Percentiles rank a stretch among this genome's conserved stretches.
These are phyloP conservation scores for Acleris holmiana DNA, from an alignment of 2,888 invertebrate genomes.

Conservation along the genomic window DNA sequence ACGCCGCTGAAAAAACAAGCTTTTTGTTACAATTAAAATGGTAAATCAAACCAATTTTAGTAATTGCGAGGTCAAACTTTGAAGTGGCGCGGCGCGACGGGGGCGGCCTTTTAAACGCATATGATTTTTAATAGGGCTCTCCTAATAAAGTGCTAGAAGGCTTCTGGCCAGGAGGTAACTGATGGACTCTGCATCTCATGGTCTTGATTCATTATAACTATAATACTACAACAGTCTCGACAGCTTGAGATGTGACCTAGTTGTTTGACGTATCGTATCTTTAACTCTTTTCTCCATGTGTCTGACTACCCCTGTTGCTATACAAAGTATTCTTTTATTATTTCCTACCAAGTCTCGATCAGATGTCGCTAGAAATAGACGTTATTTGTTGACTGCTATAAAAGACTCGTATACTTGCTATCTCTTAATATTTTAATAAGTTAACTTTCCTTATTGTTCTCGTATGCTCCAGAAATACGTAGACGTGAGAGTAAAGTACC, in stretches of 20 bases:
- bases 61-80: slow-evolving; percentile 83
- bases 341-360: slow-evolving; percentile 1
- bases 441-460: background rate
- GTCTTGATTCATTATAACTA: slow-evolving; percentile 51
- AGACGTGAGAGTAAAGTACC: background rate
- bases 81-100: slow-evolving; percentile 68
- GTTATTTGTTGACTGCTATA: slow-evolving; percentile 22
- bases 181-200: slow-evolving; percentile 40
- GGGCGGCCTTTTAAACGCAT: slow-evolving; percentile 66
- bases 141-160: slow-evolving; percentile 48
- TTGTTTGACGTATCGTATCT: slow-evolving; percentile 9
- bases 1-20: slow-evolving; percentile 78
- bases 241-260: slow-evolving; percentile 27
- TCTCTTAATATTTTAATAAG: background rate
- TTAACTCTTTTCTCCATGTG: slow-evolving; percentile 8
- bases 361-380: slow-evolving; percentile 22
- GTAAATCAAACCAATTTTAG: slow-evolving; percentile 84
- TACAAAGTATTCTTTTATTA: slow-evolving; percentile 17
- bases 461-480: background rate
- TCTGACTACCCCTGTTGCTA: slow-evolving; percentile 15
- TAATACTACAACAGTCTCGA: slow-evolving; percentile 31
- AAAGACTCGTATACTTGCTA: slow-evolving; percentile 15
- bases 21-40: slow-evolving; percentile 85
- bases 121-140: slow-evolving; percentile 68
- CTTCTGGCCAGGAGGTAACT: slow-evolving; percentile 28